Base-by-base conservation (phyloP, 2,888 invertebrate genomes). In the Adineta ricciae region DNA sequence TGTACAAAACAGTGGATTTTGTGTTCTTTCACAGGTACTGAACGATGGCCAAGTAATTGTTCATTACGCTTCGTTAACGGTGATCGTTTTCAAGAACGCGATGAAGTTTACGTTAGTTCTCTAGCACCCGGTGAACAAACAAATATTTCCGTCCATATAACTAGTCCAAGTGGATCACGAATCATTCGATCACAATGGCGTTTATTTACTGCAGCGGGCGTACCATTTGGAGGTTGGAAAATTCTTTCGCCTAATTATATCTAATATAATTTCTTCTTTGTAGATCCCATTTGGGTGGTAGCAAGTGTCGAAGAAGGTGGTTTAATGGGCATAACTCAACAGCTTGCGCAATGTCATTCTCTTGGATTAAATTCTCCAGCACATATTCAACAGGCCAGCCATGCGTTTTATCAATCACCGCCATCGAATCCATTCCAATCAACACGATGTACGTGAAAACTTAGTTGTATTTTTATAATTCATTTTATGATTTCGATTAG, bases 121-220 rank as follows among this genome's bases (percentile, higher is more conserved):
- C 90, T 97, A 87, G 92, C 93, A 86, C 94, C 96, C 7, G 94
- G 94, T 86, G 94, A 94, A 89, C 93, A 93, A 85, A 93, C 93
- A 85, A 94, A 94, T 88, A 92, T 97, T 85, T 93, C 93, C 88
- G 92, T 96, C 86, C 94, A 94, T 88, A 93, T 96, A 92, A 92
- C 93, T 84, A 95, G 95, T 89, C 96, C 97, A 16, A 91, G 92
- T 24, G 90, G 91, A 86, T 92, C 93, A 72, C 95, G 95, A 21
- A 93, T 93, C 32, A 94, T 94, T 90, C 93, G 94, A 90, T 95
- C 95, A 87, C 94, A 95, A 92, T 97, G 96, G 94, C 93, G 96
- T 89, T 93, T 97, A 92, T 94, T 94, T 88, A 95, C 95, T 86
- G 93, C 94, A 72, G 94, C 94, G 88, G 96, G 96, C 86, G 93